phyloP scores from a whole-genome alignment of 1,140 invertebrate species.

The Drosophila santomea region DNA sequence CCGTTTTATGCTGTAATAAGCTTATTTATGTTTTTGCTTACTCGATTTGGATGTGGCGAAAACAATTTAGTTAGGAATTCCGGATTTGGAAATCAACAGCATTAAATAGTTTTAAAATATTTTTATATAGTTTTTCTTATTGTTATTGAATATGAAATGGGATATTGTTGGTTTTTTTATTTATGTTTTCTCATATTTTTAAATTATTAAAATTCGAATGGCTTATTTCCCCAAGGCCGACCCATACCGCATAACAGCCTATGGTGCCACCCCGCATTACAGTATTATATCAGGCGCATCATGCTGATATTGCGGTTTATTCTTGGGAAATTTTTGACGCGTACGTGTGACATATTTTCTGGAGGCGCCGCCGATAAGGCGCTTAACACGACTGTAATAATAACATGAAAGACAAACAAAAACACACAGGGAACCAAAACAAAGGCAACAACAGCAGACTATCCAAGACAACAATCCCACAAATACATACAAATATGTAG shows the following conservation, averaged over 20 bases:
- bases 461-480: constrained; percentile 57
- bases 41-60: not conserved
- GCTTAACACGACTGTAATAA: constrained; percentile 43
- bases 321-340: constrained; percentile 75
- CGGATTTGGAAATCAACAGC: not conserved
- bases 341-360: constrained; percentile 79
- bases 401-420: constrained; percentile 22
- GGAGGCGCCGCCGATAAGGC: constrained; percentile 78
- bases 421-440: constrained; percentile 11
- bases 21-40: constrained; percentile 26
- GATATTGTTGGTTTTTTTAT: not conserved
- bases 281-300: constrained; percentile 46
- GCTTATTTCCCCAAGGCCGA: not conserved
- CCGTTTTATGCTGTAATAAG: constrained; percentile 1
- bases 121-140: not conserved
- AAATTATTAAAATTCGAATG: constrained; percentile 10
- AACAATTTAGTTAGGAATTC: not conserved
- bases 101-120: constrained; percentile 5
- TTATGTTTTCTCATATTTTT: not conserved
- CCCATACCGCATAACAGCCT: constrained; percentile 7
- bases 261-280: constrained; percentile 6
- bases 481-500: constrained; percentile 33
- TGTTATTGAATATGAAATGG: not conserved
- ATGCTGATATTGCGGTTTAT: constrained; percentile 68
- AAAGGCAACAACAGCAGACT: constrained; percentile 22